A percentile compares a stretch with the other conserved stretches of the same genome.
phyloP scores from a whole-genome alignment of 2,888 invertebrate species.

The Xanthia togata region DNA sequence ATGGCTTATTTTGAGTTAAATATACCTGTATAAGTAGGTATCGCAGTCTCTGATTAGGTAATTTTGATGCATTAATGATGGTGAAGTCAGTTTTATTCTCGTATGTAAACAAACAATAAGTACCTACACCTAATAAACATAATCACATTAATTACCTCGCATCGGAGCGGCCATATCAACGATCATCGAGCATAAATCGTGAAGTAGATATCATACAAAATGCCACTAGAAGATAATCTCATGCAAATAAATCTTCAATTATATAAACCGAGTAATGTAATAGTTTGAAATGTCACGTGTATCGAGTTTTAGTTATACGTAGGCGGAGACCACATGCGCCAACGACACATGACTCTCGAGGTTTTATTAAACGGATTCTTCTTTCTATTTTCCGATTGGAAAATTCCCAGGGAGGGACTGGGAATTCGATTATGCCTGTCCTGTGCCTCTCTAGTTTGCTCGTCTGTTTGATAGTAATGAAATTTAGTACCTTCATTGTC shows the following conservation, averaged over 20 bases:
- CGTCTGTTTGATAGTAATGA: constrained; percentile 69
- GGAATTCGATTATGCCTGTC: constrained; percentile 81
- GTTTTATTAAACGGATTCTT: constrained; percentile 80
- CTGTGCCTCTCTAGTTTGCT: constrained; percentile 75
- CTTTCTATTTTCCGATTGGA: constrained; percentile 79
- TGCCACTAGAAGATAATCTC: constrained; percentile 42
- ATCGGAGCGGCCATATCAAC: constrained; percentile 36
- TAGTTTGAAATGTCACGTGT: constrained; percentile 60
- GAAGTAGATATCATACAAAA: constrained; percentile 34
- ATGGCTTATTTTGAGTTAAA: background rate
- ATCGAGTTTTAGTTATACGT: constrained; percentile 56
- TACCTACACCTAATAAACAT: constrained; percentile 30
- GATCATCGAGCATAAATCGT: constrained; percentile 37
- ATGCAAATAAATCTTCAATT: constrained; percentile 49
- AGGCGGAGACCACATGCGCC: constrained; percentile 56
- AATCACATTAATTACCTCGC: constrained; percentile 44
- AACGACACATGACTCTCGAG: constrained; percentile 65
- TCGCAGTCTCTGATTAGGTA: background rate
- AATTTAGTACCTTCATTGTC: constrained; percentile 51
- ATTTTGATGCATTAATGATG: background rate
- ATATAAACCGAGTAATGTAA: constrained; percentile 34
- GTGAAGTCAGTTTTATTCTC: constrained; percentile 38
- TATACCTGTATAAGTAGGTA: background rate
- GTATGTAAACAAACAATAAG: constrained; percentile 40
- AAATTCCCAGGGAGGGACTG: constrained; percentile 74